Conservation (phyloP, 2,888 invertebrate species). For the Dioctria linearis region DNA sequence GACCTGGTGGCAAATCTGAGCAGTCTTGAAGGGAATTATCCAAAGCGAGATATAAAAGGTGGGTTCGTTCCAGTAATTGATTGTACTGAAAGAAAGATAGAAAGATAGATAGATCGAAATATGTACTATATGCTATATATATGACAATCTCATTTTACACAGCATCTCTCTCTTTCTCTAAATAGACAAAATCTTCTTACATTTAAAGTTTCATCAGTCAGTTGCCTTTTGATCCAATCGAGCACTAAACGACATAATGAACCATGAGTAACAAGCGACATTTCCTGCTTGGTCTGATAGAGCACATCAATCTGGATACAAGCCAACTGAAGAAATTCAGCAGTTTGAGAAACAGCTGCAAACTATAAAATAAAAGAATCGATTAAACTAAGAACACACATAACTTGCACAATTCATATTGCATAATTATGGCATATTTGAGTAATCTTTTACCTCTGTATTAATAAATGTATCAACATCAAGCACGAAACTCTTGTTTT, state of each 20-base stretch:
- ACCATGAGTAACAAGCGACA: conserved; percentile 74
- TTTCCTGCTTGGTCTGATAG: conserved; percentile 80
- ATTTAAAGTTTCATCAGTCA: conserved; percentile 67
- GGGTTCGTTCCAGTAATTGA: conserved; percentile 61
- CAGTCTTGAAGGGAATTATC: conserved; percentile 86
- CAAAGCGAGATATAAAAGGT: conserved; percentile 71
- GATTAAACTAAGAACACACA: conserved; percentile 18
- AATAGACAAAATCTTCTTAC: conserved; percentile 32
- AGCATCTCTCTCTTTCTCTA: no score
- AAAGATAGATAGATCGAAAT: background rate
- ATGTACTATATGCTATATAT: no score
- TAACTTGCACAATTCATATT: background rate
- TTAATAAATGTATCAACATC: conserved; percentile 81
- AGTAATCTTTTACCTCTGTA: conserved; percentile 73
- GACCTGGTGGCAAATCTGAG: conserved; percentile 78
- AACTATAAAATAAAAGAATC: conserved; percentile 72
- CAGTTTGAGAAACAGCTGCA: conserved; percentile 72
- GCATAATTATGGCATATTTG: no score
- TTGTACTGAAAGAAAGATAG: conserved; percentile 50
- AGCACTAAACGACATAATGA: conserved; percentile 77
- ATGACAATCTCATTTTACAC: background rate
- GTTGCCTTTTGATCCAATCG: conserved; percentile 75
- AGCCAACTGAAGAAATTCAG: conserved; percentile 71
- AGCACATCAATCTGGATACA: conserved; percentile 82
- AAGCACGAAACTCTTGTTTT: conserved; percentile 75